Evolutionary conservation across 2,113 vertebrate species (phyloP).

Genomic region (Cyanoderma ruficeps): DNA sequence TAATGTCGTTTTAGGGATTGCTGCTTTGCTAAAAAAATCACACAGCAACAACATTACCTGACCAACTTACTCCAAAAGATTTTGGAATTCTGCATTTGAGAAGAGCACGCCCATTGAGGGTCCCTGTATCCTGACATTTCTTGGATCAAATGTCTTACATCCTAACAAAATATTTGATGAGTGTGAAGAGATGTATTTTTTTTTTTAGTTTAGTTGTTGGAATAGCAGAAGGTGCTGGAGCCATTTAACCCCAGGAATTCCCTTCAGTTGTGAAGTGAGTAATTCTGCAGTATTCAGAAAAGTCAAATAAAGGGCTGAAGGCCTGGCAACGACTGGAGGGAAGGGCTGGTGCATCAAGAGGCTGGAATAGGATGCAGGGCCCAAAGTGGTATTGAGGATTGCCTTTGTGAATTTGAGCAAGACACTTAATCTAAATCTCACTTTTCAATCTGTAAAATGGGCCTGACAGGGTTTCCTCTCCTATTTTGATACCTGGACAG

Average conservation of each 20-base stretch:
- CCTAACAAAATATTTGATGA: not conserved
- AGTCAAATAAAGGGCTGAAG: conserved; percentile 21
- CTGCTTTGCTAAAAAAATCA: not conserved
- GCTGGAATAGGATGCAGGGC: conserved; percentile 16
- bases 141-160: not conserved
- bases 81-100: not conserved
- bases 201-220: not conserved
- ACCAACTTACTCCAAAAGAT: not conserved
- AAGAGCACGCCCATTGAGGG: not conserved
- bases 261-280: not conserved
- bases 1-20: not conserved
- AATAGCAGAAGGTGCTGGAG: not conserved
- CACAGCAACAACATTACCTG: not conserved
- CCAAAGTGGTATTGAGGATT: conserved; percentile 34
- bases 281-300: conserved; percentile 8
- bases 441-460: conserved; percentile 53
- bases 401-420: conserved; percentile 56
- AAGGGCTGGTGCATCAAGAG: not conserved
- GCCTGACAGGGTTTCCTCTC: conserved; percentile 54
- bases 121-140: not conserved
- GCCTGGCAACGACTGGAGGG: not conserved
- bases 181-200: not conserved
- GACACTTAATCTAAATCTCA: conserved; percentile 65
- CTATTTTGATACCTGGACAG: conserved; percentile 2
- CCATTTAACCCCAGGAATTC: conserved; percentile 5